phyloP scores from a whole-genome alignment of 2,797 vertebrate species.

The Sternarchorhynchus goeldii region DNA sequence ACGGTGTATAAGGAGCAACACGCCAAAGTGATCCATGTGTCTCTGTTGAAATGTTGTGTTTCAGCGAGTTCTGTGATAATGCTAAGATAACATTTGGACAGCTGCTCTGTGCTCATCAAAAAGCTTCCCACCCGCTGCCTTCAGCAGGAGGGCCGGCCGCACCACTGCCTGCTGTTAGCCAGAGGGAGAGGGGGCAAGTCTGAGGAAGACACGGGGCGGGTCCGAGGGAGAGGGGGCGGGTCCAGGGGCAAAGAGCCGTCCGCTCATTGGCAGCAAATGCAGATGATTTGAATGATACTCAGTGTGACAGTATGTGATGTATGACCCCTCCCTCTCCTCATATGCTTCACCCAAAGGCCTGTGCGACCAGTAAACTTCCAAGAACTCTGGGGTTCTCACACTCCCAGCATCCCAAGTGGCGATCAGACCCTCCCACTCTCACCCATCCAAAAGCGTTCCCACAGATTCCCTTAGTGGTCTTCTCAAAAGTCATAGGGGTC shows the following conservation, averaged over 20 bases:
- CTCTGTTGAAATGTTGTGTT: conserved; percentile 54
- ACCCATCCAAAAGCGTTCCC: conserved; percentile 66
- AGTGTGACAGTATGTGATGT: conserved; percentile 50
- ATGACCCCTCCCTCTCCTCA: conserved; percentile 26
- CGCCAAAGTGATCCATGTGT: conserved; percentile 39
- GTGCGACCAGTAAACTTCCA: conserved; percentile 58
- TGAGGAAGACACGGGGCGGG: too few relatives aligned
- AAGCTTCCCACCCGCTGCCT: conserved; percentile 47
- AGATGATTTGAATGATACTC: conserved; percentile 3
- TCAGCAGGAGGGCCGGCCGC: conserved; percentile 26
- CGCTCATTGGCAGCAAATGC: conserved; percentile 14
- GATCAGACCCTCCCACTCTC: conserved; percentile 50
- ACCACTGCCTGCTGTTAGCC: conserved; percentile 23
- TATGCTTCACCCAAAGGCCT: conserved; percentile 58
- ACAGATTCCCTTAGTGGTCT: conserved; percentile 64
- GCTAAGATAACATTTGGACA: conserved; percentile 75
- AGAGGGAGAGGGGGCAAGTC: neutral
- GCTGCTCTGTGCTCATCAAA: conserved; percentile 64
- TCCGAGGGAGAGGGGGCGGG: neutral
- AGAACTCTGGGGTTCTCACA: conserved; percentile 63
- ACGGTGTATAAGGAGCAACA: neutral
- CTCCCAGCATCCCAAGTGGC: conserved; percentile 61
- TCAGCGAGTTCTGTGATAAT: conserved; percentile 56
- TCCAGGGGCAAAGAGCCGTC: neutral
- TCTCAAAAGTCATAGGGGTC: conserved; percentile 50